phyloP scores from a whole-genome alignment of 2,888 invertebrate genomes.

The Cryptus armator region DNA sequence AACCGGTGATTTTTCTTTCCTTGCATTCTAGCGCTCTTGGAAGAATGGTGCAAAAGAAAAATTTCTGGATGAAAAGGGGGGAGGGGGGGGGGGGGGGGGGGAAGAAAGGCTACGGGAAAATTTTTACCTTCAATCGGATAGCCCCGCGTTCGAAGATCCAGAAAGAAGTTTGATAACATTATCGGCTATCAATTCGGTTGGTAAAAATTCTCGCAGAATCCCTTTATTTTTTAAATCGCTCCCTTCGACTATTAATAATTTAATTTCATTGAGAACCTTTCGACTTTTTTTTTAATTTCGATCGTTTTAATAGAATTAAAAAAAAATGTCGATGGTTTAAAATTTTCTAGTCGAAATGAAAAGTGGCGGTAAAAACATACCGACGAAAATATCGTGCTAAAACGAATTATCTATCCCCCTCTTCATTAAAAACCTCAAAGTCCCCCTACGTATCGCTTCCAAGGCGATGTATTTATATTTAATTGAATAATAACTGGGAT shows the following conservation, averaged over 20 bases:
- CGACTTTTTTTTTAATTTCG: neutral
- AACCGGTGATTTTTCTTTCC: slow-evolving; percentile 84
- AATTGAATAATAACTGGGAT: slow-evolving; percentile 36
- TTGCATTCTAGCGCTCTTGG: slow-evolving; percentile 43
- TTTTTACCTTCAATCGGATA: neutral
- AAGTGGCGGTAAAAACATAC: neutral
- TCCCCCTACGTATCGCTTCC: neutral
- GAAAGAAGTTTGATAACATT: neutral
- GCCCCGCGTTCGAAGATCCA: neutral
- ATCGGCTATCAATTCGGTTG: neutral
- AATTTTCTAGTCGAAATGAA: neutral
- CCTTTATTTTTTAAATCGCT: neutral
- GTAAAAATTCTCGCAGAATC: neutral
- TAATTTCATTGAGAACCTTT: neutral
- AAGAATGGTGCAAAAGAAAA: slow-evolving; percentile 59
- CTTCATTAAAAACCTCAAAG: neutral
- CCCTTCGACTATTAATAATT: neutral
- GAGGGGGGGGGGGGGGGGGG: no score
- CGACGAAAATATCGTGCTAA: neutral
- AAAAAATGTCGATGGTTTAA: neutral
- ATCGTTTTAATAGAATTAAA: neutral
- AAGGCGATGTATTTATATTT: slow-evolving; percentile 21
- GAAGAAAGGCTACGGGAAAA: neutral
- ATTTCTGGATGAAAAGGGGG: slow-evolving; percentile 53
- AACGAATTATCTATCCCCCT: neutral